A percentile compares a stretch with the other conserved stretches of the same genome.
These are phyloP conservation scores for Silurus glanis DNA, from an alignment of 2,113 vertebrate genomes.

Conservation along the genomic window DNA sequence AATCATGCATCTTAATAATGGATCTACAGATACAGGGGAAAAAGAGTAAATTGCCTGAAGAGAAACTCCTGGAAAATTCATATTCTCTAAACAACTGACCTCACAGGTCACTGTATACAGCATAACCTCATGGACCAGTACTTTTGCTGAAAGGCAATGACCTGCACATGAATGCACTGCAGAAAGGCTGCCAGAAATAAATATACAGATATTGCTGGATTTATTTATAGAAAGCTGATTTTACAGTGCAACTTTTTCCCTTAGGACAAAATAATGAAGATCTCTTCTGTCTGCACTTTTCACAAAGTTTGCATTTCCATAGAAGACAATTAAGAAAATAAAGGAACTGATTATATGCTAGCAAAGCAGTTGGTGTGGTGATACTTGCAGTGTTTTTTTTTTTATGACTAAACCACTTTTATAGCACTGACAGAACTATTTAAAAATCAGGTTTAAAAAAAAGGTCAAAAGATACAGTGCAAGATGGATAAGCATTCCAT, in stretches of 20 bases:
- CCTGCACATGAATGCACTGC: neutral
- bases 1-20: neutral
- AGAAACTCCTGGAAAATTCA: neutral
- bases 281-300: neutral
- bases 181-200: neutral
- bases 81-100: neutral
- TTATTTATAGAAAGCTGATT: neutral
- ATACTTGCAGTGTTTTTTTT: neutral
- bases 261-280: neutral
- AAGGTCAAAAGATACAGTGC: neutral
- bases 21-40: neutral
- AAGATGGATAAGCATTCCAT: neutral
- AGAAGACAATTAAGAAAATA: neutral
- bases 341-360: neutral
- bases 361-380: neutral
- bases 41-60: neutral
- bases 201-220: neutral
- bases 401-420: neutral
- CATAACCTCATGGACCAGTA: neutral
- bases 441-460: neutral
- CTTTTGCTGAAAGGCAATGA: neutral
- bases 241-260: neutral
- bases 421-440: neutral
- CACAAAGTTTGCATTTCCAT: neutral
- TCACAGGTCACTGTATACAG: neutral